Evolutionary conservation across 2,888 invertebrate genomes (phyloP), one percentile per base, ranked within the genome.

Genomic region (Leptura quadrifasciata): DNA sequence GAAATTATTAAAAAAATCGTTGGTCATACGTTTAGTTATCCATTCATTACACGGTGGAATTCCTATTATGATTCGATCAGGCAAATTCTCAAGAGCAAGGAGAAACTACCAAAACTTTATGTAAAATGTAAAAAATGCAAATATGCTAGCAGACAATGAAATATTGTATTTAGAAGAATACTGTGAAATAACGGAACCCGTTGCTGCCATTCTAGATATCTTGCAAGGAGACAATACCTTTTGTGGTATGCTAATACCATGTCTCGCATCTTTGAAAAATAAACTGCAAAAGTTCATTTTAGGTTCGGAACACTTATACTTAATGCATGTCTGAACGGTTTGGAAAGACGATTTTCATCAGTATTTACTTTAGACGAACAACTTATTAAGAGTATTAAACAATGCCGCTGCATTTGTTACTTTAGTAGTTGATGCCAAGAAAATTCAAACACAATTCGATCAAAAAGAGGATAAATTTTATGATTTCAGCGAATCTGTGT

Each of bases 221-320:
- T 52, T 64, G 52, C 64, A 64, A 64, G 64, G 35, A 35, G 6
- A 17, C 3, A 47, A 65, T 20, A 15, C 35, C 3, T 63, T 58
- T 35, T 60, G 20, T 31, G 20, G 20, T 39, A 5, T 58, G 55
- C 52, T 73, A 27, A 35, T 67, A 4, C 68, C 74, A 39, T 67
- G 74, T 68, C 27, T 74, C 17, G 60, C 39, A 17, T 68, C 74
- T 17, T n/a, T 74, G 52, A 35, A 47, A 60, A 68, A 57, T 58
- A 74, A 65, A n/a, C n/a, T n/a, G n/a, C n/a, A n/a, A n/a, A n/a
- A n/a, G 27, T 39, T 18, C 5, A 63, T 21, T 15, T 52, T 65
- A 65, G 35, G 47, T 54, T 65, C 24, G 21, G n/a, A 65, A 20
- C 27, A 65, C 65, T 35, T 47, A 17, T 65, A 20, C 15, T 61